These are phyloP conservation scores for Tadarida brasiliensis DNA, from an alignment of 2,797 vertebrate genomes.

Conservation along the genomic window DNA sequence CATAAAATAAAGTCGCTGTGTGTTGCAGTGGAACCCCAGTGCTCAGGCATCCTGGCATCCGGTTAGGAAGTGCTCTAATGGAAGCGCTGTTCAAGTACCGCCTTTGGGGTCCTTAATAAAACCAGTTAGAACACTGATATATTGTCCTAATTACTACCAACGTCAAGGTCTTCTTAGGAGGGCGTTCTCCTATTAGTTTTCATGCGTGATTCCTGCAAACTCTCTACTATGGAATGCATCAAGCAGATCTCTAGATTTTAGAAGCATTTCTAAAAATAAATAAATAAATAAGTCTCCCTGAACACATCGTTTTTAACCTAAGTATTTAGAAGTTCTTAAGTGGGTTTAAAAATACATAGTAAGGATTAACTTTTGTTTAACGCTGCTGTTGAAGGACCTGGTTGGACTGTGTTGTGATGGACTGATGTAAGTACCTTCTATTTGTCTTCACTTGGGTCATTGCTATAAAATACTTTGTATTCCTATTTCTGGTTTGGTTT, in stretches of 20 bases:
- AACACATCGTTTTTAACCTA: conserved; percentile 74
- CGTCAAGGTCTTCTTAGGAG: conserved; percentile 74
- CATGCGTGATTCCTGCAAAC: conserved; percentile 71
- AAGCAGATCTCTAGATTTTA: conserved; percentile 67
- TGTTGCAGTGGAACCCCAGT: conserved; percentile 58
- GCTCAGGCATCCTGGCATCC: conserved; percentile 16
- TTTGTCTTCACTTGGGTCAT: neutral
- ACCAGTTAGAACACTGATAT: conserved; percentile 79
- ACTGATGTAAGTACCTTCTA: neutral
- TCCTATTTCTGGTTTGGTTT: neutral
- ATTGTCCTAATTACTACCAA: conserved; percentile 84
- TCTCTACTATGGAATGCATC: conserved; percentile 73
- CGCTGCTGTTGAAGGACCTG: neutral
- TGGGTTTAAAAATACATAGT: conserved; percentile 39
- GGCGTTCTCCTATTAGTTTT: conserved; percentile 76
- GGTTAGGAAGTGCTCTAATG: conserved; percentile 66
- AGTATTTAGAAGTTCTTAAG: conserved; percentile 73
- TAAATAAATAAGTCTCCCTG: conserved; percentile 63
- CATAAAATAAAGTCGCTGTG: conserved; percentile 73
- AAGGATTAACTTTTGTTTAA: neutral
- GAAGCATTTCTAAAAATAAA: conserved; percentile 43
- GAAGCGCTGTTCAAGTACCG: conserved; percentile 68
- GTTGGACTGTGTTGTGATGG: neutral
- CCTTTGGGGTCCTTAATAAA: conserved; percentile 72
- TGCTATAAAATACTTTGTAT: neutral